Evolutionary conservation across 2,888 invertebrate genomes (phyloP).

Genomic region (Leptinotarsa peninsularis): DNA sequence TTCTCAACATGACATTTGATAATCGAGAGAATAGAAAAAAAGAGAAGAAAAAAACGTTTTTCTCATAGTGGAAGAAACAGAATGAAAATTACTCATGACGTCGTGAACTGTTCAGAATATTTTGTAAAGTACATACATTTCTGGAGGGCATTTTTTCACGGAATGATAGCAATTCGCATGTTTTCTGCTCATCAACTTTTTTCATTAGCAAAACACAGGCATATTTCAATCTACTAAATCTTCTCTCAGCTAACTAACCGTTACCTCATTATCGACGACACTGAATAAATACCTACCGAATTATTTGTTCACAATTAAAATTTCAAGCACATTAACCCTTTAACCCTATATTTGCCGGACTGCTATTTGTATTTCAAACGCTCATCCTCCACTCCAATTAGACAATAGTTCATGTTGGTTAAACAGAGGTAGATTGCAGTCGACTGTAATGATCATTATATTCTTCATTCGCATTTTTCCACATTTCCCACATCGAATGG

Average conservation of each 20-base stretch:
- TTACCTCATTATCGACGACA: constrained; percentile 55
- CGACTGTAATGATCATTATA: constrained; percentile 26
- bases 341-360: constrained; percentile 62
- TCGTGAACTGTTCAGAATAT: no score
- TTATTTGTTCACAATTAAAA: constrained; percentile 68
- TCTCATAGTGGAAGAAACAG: no score
- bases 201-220: neutral
- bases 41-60: no score
- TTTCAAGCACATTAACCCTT: constrained; percentile 67
- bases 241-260: constrained; percentile 25
- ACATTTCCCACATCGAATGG: neutral
- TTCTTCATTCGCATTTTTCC: constrained; percentile 16
- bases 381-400: constrained; percentile 14
- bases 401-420: constrained; percentile 26
- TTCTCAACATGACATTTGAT: no score
- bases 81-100: no score
- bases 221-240: neutral
- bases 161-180: no score
- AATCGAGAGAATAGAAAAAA: no score
- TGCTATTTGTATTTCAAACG: constrained; percentile 58
- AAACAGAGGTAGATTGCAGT: constrained; percentile 27
- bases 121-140: no score
- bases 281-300: constrained; percentile 57
- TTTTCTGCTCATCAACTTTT: neutral
- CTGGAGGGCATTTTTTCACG: no score